phyloP scores from a whole-genome alignment of 2,113 vertebrate genomes.

The Crotalus viridis region DNA sequence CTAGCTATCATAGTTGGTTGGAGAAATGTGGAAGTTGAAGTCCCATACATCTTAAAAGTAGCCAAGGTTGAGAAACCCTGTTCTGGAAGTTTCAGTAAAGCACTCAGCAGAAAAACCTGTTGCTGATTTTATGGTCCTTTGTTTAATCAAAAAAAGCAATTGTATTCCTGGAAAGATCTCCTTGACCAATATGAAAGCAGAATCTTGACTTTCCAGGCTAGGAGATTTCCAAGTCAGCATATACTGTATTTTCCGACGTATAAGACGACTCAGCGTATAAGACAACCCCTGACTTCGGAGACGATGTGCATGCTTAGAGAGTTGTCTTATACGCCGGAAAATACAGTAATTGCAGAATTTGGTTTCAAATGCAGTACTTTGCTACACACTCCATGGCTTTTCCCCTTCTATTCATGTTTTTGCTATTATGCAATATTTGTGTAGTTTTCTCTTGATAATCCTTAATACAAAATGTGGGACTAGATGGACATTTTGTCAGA shows the following conservation, averaged over 20 bases:
- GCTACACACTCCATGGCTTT: not conserved
- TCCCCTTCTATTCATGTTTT: not conserved
- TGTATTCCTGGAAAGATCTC: not conserved
- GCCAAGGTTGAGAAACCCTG: not conserved
- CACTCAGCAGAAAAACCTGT: not conserved
- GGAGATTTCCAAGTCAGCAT: not conserved
- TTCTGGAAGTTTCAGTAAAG: not conserved
- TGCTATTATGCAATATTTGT: not conserved
- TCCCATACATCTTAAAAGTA: not conserved
- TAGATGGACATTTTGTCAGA: not conserved
- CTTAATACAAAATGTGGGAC: not conserved
- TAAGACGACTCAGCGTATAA: too few relatives aligned
- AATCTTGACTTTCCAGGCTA: not conserved
- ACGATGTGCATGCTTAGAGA: too few relatives aligned
- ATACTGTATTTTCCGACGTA: too few relatives aligned
- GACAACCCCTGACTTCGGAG: too few relatives aligned
- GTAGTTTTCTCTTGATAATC: not conserved
- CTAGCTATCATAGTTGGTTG: not conserved
- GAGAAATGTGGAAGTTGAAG: not conserved
- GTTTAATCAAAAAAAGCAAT: not conserved
- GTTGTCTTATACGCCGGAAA: too few relatives aligned
- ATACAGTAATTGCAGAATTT: not conserved
- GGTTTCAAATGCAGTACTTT: not conserved
- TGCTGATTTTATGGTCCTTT: not conserved
- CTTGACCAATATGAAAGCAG: not conserved